These are phyloP conservation scores for Pachycephus smyrnensis DNA, from an alignment of 2,888 invertebrate genomes.

Conservation along the genomic window DNA sequence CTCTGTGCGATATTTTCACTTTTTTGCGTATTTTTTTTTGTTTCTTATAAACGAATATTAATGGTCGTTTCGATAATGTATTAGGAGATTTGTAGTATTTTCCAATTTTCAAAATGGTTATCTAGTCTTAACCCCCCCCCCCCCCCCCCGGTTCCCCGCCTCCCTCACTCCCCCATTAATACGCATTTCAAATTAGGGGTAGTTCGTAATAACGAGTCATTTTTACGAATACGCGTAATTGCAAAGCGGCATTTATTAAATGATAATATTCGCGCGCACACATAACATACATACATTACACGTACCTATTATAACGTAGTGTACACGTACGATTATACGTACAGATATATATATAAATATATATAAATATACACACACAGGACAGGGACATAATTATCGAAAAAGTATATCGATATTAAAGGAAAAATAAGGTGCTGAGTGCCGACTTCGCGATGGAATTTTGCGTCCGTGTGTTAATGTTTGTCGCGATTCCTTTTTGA, in stretches of 20 bases:
- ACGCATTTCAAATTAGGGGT: not conserved
- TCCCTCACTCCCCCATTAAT: not conserved
- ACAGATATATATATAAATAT: not conserved
- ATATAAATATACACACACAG: not conserved
- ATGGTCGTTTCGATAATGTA: not conserved
- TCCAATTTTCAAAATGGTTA: not conserved
- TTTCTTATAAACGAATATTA: not conserved
- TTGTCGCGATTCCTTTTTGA: not conserved
- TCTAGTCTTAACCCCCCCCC: not conserved
- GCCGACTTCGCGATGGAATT: slow-evolving; percentile 1
- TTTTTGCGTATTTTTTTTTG: not conserved
- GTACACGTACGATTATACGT: not conserved
- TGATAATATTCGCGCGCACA: not conserved
- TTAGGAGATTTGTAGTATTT: not conserved
- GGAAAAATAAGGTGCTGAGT: not conserved
- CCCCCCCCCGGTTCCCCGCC: not conserved
- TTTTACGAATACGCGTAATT: not conserved
- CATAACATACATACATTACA: not conserved
- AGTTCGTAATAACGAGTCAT: not conserved
- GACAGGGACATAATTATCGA: not conserved
- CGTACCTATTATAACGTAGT: slow-evolving; percentile 1
- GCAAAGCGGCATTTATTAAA: not conserved
- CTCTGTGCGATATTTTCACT: not conserved
- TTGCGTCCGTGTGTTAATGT: not conserved
- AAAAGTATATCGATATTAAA: not conserved